Percentiles rank a stretch among this genome's conserved stretches.
Evolutionary conservation across 2,888 invertebrate genomes (phyloP).

Genomic region (Cactoblastis cactorum): DNA sequence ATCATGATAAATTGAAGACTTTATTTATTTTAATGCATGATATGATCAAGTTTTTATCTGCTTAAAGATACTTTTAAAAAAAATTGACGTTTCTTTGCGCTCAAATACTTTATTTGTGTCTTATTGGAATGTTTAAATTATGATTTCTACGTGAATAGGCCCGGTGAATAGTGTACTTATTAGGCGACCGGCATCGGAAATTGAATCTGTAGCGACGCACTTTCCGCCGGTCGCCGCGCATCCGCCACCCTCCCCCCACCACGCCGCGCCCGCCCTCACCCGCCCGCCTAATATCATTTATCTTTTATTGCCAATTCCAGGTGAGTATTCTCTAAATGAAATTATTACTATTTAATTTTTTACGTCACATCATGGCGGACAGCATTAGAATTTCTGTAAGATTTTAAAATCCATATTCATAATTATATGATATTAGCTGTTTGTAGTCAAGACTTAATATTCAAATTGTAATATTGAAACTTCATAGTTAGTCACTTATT

Average conservation of each 20-base stretch:
- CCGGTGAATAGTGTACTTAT: constrained; percentile 66
- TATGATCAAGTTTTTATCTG: too few species aligned
- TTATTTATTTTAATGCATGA: too few species aligned
- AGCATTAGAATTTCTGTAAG: neutral
- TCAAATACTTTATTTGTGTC: neutral
- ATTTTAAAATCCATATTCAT: too few species aligned
- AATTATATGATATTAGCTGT: too few species aligned
- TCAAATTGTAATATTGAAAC: too few species aligned
- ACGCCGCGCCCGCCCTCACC: constrained; percentile 17
- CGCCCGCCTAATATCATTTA: constrained; percentile 39
- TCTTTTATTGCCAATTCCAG: constrained; percentile 44
- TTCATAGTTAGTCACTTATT: too few species aligned
- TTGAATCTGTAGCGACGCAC: constrained; percentile 75
- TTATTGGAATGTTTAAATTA: constrained; percentile 10
- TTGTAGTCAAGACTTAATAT: too few species aligned
- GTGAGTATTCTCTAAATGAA: constrained; percentile 19
- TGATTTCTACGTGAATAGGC: constrained; percentile 42
- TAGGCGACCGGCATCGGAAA: constrained; percentile 69
- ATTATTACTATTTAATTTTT: constrained; percentile 5
- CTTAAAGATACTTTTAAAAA: too few species aligned
- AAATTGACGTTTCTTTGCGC: neutral
- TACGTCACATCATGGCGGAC: neutral
- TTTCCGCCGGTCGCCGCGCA: constrained; percentile 61
- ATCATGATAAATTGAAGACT: too few species aligned
- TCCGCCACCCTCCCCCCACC: constrained; percentile 36